Conservation (phyloP, 2,113 vertebrate species). For the Zonotrichia leucophrys region DNA sequence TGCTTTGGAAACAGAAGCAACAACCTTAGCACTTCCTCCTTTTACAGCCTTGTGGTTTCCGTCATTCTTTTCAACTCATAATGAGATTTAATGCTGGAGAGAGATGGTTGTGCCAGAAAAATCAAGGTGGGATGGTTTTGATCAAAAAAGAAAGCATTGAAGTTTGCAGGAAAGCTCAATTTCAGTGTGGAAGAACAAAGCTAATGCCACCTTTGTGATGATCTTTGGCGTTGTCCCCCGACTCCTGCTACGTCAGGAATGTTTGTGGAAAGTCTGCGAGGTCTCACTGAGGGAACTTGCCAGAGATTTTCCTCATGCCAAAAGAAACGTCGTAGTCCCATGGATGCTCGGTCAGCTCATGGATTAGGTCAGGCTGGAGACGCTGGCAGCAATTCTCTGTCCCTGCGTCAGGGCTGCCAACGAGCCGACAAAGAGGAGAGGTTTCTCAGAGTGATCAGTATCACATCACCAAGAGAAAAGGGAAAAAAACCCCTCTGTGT, state of each 20-base stretch:
- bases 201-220: background rate
- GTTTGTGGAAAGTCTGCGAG: conserved; percentile 45
- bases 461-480: background rate
- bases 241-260: background rate
- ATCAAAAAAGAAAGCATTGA: background rate
- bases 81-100: background rate
- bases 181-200: background rate
- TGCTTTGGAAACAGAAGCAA: conserved; percentile 31
- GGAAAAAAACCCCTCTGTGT: background rate
- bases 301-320: background rate
- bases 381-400: background rate
- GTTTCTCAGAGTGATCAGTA: background rate
- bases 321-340: background rate
- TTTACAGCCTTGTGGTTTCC: background rate
- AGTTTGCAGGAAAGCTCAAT: background rate
- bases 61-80: background rate
- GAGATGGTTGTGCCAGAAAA: background rate
- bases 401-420: background rate
- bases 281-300: background rate
- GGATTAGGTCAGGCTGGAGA: background rate
- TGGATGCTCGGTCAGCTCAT: background rate
- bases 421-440: background rate
- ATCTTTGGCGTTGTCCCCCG: background rate
- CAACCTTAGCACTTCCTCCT: conserved; percentile 36
- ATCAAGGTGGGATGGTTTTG: background rate